Evolutionary conservation across 2,113 vertebrate genomes (phyloP).

Genomic region (Alces alces): DNA sequence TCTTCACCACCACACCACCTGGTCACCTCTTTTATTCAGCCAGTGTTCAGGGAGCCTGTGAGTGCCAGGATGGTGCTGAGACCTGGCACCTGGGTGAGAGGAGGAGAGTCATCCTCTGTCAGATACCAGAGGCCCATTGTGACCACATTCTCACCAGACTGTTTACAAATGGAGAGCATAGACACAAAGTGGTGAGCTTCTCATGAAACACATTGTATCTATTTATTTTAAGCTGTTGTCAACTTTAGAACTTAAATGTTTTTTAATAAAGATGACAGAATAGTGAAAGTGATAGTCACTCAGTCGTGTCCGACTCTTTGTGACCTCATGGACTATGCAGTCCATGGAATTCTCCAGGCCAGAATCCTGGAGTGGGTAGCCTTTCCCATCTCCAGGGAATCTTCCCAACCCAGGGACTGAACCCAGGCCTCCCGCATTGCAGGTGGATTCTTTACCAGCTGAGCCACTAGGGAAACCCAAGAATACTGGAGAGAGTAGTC

Average conservation of each 20-base stretch:
- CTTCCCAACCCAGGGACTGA: background rate
- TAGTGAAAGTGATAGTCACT: background rate
- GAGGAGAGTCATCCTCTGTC: background rate
- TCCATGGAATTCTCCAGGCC: background rate
- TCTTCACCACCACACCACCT: background rate
- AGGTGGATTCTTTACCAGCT: background rate
- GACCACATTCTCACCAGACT: background rate
- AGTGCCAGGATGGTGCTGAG: background rate
- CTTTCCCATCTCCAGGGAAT: background rate
- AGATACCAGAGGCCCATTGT: no score
- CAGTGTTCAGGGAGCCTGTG: accelerated
- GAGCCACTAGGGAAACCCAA: background rate
- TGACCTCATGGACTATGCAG: background rate
- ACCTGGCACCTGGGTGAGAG: accelerated
- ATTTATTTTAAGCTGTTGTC: background rate
- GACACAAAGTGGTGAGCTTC: background rate
- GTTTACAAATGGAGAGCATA: background rate
- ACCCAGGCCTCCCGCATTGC: background rate
- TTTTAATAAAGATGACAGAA: background rate
- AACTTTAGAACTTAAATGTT: background rate
- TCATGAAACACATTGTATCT: background rate
- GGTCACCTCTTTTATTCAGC: background rate
- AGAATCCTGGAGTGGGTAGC: background rate
- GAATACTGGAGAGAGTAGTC: background rate
- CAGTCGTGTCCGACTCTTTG: background rate